phyloP scores from a whole-genome alignment of 2,797 vertebrate genomes.

The Leptodon cayanensis region DNA sequence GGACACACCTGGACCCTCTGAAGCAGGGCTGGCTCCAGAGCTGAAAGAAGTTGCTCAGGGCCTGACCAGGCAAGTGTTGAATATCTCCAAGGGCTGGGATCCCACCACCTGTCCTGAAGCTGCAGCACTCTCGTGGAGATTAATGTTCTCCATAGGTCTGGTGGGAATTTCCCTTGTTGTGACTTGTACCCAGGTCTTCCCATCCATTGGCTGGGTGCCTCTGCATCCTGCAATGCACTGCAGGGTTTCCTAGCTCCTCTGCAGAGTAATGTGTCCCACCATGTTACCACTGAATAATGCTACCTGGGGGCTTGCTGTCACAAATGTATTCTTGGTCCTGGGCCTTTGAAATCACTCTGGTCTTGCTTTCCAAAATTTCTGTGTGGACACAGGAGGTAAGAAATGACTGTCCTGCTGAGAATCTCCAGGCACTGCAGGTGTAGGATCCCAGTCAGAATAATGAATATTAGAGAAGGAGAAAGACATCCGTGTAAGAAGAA shows the following conservation, averaged over 20 bases:
- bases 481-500: neutral
- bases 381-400: neutral
- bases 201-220: neutral
- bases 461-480: neutral
- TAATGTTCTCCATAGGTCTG: neutral
- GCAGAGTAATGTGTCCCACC: neutral
- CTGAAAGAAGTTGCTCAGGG: neutral
- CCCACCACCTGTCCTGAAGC: neutral
- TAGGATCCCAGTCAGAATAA: neutral
- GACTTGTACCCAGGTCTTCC: neutral
- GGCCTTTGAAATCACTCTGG: neutral
- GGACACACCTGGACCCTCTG: neutral
- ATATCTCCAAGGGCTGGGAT: neutral
- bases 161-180: neutral
- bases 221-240: neutral
- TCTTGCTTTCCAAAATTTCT: neutral
- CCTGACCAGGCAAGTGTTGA: neutral
- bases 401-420: neutral
- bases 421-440: neutral
- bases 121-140: neutral
- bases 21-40: neutral
- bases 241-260: neutral
- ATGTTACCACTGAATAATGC: neutral
- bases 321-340: neutral
- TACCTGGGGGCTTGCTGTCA: neutral